These are phyloP conservation scores for Toxotes lorentzi DNA, from an alignment of 2,797 vertebrate species.

Conservation along the genomic window DNA sequence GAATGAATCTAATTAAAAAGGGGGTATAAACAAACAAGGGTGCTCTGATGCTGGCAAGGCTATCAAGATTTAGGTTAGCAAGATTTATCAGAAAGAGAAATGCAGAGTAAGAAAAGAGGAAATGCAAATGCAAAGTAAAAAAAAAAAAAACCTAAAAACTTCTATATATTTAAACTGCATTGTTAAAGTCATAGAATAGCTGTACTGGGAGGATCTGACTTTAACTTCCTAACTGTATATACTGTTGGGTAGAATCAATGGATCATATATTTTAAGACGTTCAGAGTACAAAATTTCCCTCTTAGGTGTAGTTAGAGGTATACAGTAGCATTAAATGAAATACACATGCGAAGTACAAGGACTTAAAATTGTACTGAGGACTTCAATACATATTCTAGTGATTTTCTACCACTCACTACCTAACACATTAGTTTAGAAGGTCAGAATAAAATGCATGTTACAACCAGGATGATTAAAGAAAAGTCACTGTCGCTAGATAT, in stretches of 20 bases:
- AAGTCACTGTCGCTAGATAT: not conserved
- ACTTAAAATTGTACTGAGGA: not conserved
- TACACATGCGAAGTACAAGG: not conserved
- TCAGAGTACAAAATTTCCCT: not conserved
- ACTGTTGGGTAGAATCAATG: no score
- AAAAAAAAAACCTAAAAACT: not conserved
- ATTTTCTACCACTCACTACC: not conserved
- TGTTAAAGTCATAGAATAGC: not conserved
- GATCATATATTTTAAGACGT: not conserved
- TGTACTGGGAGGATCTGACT: not conserved
- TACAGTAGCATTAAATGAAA: no score
- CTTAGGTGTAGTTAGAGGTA: not conserved
- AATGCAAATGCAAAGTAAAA: not conserved
- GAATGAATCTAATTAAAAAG: conserved; percentile 13
- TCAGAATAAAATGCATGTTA: not conserved
- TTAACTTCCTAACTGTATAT: not conserved
- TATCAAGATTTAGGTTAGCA: no score
- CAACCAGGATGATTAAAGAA: not conserved
- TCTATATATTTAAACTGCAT: not conserved
- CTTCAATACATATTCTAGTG: not conserved
- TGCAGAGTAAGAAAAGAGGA: no score
- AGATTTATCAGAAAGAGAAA: not conserved
- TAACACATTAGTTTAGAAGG: not conserved
- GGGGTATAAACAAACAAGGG: conserved; percentile 6
- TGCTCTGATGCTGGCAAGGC: no score